These are phyloP conservation scores for Rhegmatorhina hoffmannsi DNA, from an alignment of 2,113 vertebrate species.

Conservation along the genomic window DNA sequence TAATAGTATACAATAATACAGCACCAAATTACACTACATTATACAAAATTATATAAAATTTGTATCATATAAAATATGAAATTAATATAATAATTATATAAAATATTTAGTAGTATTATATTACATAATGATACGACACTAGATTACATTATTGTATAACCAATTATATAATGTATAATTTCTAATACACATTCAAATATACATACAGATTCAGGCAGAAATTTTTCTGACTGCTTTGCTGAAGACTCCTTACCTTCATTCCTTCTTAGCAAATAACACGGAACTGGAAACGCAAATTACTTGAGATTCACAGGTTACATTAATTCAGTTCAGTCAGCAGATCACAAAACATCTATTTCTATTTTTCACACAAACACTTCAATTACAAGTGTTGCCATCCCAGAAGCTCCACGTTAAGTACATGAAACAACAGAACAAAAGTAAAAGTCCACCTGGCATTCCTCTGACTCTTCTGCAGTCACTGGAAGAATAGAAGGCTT, in stretches of 20 bases:
- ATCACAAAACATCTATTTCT: neutral
- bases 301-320: neutral
- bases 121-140: no score
- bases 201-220: neutral
- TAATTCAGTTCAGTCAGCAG: neutral
- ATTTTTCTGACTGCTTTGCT: neutral
- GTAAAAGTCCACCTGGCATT: slow-evolving; percentile 83
- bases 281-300: neutral
- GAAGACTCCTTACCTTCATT: neutral
- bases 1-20: neutral
- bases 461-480: slow-evolving; percentile 84
- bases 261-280: neutral
- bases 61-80: no score
- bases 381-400: neutral
- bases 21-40: neutral
- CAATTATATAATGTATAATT: neutral
- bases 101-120: neutral
- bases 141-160: neutral
- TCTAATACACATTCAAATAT: neutral
- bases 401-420: neutral
- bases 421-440: neutral
- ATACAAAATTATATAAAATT: neutral
- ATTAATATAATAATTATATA: neutral
- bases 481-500: slow-evolving; percentile 87
- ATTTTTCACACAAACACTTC: neutral